Percentiles rank a stretch among this genome's conserved stretches.
phyloP scores from a whole-genome alignment of 2,888 invertebrate species.

The Perizoma flavofasciatum region DNA sequence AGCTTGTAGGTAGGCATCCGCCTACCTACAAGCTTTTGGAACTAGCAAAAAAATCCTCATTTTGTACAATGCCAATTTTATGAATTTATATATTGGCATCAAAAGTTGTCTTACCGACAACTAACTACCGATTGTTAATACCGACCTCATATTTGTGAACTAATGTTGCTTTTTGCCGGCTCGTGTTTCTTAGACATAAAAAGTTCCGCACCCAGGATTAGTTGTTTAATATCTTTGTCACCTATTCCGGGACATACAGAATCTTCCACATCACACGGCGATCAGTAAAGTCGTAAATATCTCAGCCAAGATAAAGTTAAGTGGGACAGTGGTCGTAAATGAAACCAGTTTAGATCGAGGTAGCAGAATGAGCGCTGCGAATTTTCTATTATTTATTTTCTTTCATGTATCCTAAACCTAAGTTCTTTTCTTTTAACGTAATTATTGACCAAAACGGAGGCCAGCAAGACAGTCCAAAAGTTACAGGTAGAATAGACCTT shows the following conservation, averaged over 20 bases:
- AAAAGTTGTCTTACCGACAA: too few relatives aligned
- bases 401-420: neutral
- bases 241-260: constrained; percentile 35
- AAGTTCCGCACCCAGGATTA: neutral
- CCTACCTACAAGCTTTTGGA: too few relatives aligned
- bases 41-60: too few relatives aligned
- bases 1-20: too few relatives aligned
- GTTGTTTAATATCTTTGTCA: constrained; percentile 31
- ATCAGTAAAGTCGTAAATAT: constrained; percentile 44
- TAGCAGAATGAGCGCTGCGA: constrained; percentile 24
- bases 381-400: constrained; percentile 6
- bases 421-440: too few relatives aligned
- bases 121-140: too few relatives aligned
- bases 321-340: constrained; percentile 51
- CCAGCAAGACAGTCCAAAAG: too few relatives aligned
- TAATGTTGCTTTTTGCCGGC: neutral
- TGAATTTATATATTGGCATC: too few relatives aligned
- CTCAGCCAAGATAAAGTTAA: constrained; percentile 49
- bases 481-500: too few relatives aligned
- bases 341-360: constrained; percentile 35
- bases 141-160: too few relatives aligned
- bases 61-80: too few relatives aligned
- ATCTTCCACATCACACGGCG: constrained; percentile 34
- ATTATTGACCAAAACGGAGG: too few relatives aligned
- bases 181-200: neutral